These are phyloP conservation scores for Balearica regulorum DNA, from an alignment of 2,797 vertebrate species.

Conservation along the genomic window DNA sequence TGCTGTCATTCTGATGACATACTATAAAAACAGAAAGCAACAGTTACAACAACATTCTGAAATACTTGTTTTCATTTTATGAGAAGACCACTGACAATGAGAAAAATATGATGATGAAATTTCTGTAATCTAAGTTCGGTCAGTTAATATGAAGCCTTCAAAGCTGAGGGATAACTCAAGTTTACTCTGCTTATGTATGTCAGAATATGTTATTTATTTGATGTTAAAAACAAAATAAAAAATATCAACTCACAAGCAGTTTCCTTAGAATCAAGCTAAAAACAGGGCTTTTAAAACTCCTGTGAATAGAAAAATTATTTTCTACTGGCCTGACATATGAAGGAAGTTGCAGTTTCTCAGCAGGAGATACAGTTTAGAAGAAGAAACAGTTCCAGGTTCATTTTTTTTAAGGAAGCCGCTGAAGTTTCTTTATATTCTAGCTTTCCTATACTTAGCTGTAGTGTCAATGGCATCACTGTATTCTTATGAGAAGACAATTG, in stretches of 20 bases:
- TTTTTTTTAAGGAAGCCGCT: slow-evolving; percentile 66
- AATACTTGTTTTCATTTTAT: not conserved
- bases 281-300: slow-evolving; percentile 35
- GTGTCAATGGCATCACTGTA: slow-evolving; percentile 26
- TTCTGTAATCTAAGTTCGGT: not conserved
- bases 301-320: slow-evolving; percentile 24
- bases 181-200: not conserved
- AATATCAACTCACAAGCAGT: slow-evolving; percentile 24
- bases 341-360: slow-evolving; percentile 38
- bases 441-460: slow-evolving; percentile 51
- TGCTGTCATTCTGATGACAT: not conserved
- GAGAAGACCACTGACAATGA: not conserved
- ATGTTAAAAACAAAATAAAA: slow-evolving; percentile 11
- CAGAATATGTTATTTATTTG: slow-evolving; percentile 8
- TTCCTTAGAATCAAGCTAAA: slow-evolving; percentile 55
- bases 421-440: slow-evolving; percentile 54
- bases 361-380: slow-evolving; percentile 38
- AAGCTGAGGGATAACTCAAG: not conserved
- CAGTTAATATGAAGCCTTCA: not conserved
- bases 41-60: not conserved
- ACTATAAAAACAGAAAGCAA: not conserved
- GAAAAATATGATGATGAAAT: not conserved
- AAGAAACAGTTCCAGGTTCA: slow-evolving; percentile 55
- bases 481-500: slow-evolving; percentile 55
- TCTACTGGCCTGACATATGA: slow-evolving; percentile 16